Conservation (phyloP, 2,113 vertebrate genomes). For the Lucifuga dentata region DNA sequence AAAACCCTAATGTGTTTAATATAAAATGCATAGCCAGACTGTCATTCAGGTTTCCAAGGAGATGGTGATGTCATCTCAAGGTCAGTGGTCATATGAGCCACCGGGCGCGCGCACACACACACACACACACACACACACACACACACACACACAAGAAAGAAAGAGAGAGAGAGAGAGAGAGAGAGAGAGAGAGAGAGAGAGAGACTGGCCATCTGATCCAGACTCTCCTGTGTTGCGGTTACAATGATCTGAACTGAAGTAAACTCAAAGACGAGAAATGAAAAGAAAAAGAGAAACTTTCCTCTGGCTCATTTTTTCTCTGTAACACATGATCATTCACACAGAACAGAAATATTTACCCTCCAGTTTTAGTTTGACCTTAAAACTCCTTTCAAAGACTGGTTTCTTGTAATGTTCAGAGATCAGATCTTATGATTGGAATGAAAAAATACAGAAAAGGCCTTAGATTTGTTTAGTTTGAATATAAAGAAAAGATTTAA, state of each 20-base stretch:
- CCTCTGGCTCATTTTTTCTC: neutral
- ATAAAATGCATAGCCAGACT: neutral
- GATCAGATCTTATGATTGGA: too few relatives aligned
- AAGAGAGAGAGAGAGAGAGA: too few relatives aligned
- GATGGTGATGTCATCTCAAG: slow-evolving; percentile 24
- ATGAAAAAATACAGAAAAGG: neutral
- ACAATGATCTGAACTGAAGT: neutral
- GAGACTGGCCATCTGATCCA: slow-evolving; percentile 33
- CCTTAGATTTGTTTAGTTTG: neutral
- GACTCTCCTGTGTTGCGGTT: neutral
- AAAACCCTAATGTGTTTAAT: too few relatives aligned
- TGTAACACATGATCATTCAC: neutral
- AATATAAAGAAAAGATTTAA: neutral
- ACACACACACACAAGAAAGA: neutral
- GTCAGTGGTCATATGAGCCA: slow-evolving; percentile 34
- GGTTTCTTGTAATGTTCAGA: neutral
- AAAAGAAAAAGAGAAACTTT: neutral
- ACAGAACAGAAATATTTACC: slow-evolving; percentile 13
- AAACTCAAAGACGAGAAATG: too few relatives aligned
- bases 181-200: neutral
- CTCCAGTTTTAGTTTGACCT: neutral
- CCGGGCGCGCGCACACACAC: neutral
- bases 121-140: slow-evolving; percentile 6
- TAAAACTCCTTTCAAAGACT: neutral
- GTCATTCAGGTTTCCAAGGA: slow-evolving; percentile 30